These are phyloP conservation scores for Penaeus monodon DNA, from an alignment of 2,888 invertebrate genomes.

Conservation along the genomic window DNA sequence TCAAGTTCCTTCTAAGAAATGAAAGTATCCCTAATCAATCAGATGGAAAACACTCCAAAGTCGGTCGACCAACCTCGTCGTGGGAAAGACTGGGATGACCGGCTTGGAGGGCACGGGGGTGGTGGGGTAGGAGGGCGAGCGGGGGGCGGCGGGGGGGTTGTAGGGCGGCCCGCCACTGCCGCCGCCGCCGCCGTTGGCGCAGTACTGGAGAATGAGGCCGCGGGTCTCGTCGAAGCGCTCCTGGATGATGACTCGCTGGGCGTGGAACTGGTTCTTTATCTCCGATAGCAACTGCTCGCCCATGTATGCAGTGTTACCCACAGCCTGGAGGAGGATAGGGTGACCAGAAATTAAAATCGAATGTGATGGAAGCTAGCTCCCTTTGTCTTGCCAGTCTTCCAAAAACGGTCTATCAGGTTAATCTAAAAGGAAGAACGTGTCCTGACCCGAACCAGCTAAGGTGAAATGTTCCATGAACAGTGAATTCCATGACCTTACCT, in stretches of 20 bases:
- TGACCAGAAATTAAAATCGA: not conserved
- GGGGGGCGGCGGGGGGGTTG: not conserved
- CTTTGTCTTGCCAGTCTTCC: not conserved
- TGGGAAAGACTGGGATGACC: not conserved
- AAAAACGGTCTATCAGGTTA: too few species aligned
- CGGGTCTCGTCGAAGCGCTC: conserved; percentile 36
- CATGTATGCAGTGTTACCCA: conserved; percentile 37
- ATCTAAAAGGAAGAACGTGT: too few species aligned
- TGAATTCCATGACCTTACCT: conserved; percentile 17
- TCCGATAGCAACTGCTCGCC: conserved; percentile 46
- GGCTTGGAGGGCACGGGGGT: conserved; percentile 7
- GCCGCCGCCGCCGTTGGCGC: conserved; percentile 14
- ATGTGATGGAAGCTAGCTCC: not conserved
- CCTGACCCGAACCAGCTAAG: too few species aligned
- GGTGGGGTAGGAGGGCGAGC: conserved; percentile 4
- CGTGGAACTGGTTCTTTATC: conserved; percentile 35
- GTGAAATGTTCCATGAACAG: too few species aligned
- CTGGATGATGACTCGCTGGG: conserved; percentile 17
- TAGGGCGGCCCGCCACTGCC: not conserved
- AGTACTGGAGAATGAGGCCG: conserved; percentile 44
- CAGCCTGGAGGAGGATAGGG: conserved; percentile 23
- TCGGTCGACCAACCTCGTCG: too few species aligned
- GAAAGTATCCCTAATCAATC: too few species aligned
- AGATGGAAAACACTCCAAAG: too few species aligned
- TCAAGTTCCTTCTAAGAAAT: too few species aligned